Conservation (phyloP, 2,113 vertebrate genomes). For the Micromys minutus region DNA sequence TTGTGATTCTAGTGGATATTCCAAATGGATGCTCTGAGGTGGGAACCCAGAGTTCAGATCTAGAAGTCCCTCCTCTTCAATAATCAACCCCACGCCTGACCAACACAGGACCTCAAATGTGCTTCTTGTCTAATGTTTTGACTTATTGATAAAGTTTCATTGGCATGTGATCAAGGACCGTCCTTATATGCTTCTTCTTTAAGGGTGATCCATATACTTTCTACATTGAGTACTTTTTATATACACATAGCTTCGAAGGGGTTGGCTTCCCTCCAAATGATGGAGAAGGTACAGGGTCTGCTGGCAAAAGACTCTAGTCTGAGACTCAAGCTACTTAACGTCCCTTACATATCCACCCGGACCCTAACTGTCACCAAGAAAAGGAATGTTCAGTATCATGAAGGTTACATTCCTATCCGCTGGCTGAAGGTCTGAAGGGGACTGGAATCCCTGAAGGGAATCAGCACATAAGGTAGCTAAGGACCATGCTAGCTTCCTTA, state of each 20-base stretch:
- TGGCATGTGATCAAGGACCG: not conserved
- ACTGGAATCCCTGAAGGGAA: not conserved
- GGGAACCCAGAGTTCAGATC: constrained; percentile 10
- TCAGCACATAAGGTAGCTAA: not conserved
- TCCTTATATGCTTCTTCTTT: not conserved
- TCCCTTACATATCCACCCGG: not conserved
- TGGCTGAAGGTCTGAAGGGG: not conserved
- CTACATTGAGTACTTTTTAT: not conserved
- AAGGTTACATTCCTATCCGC: not conserved
- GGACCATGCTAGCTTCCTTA: not conserved
- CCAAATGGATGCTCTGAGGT: not conserved
- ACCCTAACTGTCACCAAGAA: not conserved
- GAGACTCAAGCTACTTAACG: not conserved
- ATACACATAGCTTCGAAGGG: not conserved
- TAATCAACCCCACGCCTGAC: not conserved
- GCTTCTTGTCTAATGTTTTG: not conserved
- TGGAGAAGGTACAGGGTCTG: not conserved
- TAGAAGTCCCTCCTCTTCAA: constrained; percentile 26
- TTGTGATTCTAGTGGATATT: constrained; percentile 43
- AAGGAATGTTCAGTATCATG: not conserved
- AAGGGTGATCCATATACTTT: not conserved
- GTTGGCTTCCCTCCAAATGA: not conserved
- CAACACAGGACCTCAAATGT: not conserved
- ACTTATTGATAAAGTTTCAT: not conserved
- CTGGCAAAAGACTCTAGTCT: not conserved